Evolutionary conservation across 1,140 invertebrate species (phyloP).

Genomic region (Drosophila azteca): DNA sequence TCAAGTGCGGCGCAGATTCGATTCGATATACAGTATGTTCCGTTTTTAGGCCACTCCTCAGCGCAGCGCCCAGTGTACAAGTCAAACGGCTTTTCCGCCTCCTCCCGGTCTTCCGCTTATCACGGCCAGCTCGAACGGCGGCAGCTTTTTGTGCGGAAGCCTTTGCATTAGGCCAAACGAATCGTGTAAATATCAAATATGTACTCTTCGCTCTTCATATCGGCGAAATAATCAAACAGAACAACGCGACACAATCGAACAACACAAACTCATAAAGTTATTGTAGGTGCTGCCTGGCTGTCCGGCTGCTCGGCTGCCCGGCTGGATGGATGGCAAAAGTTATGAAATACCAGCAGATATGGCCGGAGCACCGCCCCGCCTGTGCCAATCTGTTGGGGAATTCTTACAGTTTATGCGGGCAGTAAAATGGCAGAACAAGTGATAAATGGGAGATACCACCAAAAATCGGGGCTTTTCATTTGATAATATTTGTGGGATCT

Average conservation of each 20-base stretch:
- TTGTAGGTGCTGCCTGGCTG: no score
- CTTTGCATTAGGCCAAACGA: conserved; percentile 57
- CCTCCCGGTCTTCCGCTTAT: conserved; percentile 40
- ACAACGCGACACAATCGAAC: conserved; percentile 38
- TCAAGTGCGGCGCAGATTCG: conserved; percentile 36
- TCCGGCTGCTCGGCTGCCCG: no score
- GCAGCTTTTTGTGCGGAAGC: conserved; percentile 48
- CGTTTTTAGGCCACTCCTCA: conserved; percentile 52
- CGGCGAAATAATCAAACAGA: conserved; percentile 58
- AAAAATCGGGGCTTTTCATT: neutral
- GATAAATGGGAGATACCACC: no score
- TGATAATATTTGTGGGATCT: no score
- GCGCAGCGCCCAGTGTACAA: conserved; percentile 33
- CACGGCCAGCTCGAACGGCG: conserved; percentile 29
- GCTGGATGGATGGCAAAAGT: conserved; percentile 49
- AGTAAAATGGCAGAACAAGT: neutral
- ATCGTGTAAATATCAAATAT: conserved; percentile 60
- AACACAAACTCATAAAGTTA: conserved; percentile 40
- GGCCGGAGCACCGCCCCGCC: neutral
- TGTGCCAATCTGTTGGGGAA: conserved; percentile 22
- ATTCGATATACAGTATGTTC: conserved; percentile 45
- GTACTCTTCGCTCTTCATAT: conserved; percentile 51
- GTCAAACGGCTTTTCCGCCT: conserved; percentile 66
- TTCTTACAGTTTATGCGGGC: conserved; percentile 9
- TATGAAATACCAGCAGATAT: conserved; percentile 69